Base-by-base conservation (phyloP, 2,888 invertebrate species). In the Bugulina stolonifera region DNA sequence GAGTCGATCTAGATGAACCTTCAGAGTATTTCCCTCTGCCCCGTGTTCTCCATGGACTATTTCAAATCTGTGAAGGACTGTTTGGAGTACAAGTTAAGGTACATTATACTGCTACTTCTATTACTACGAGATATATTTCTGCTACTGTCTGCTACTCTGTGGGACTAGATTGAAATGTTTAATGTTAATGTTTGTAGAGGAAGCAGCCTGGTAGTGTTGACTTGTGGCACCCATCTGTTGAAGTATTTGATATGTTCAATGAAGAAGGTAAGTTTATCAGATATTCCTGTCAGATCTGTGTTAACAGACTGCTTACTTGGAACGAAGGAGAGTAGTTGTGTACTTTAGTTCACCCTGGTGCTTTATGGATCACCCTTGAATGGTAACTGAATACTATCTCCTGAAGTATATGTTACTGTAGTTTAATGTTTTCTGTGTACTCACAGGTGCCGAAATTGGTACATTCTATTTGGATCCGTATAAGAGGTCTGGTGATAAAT, bases 401-500 rank as follows among this genome's bases (percentile, higher is more conserved):
- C n/a, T n/a, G n/a, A n/a, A n/a, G n/a, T n/a, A n/a, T n/a, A n/a
- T n/a, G n/a, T n/a, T n/a, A n/a, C n/a, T n/a, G n/a, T n/a, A n/a
- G n/a, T n/a, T n/a, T n/a, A n/a, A n/a, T n/a, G n/a, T n/a, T n/a
- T n/a, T n/a, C n/a, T n/a, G n/a, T n/a, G n/a, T n/a, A n/a, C n/a
- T n/a, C n/a, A n/a, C n/a, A 76, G 78, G 77, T 22, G 71, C 64
- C 10, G 69, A 87, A 81, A 85, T 92, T 1, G 91, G 90, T n/a
- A 91, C 91, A 3, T 93, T 94, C 81, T 94, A 92, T 81, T 85
- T 94, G 0, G 94, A 95, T 83, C 91, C 91, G 0, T 94, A 90
- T 80, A 88, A 89, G 0, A 81, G 86, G 78, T 78, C 76, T 72
- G 88, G 89, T 72, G 88, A 89, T 75, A 91, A 91, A 83, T 85